Base-by-base conservation (phyloP, 2,113 vertebrate genomes). In the Neoarius graeffei region DNA sequence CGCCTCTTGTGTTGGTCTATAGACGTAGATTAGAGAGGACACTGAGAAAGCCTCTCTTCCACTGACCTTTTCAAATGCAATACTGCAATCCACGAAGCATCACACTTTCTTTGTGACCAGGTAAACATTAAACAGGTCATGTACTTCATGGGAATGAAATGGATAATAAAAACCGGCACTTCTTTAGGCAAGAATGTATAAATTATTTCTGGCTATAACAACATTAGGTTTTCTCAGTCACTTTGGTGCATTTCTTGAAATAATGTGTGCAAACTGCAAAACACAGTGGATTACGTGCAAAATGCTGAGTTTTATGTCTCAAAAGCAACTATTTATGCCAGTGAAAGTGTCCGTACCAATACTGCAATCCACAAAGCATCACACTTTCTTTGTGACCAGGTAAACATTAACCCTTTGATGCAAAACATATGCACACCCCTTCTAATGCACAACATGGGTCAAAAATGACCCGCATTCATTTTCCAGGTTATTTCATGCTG, bases 11-110 rank as follows among this genome's bases (percentile, higher is more conserved):
- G n/a, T 15, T 30, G 8, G 59, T 77, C 14, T 85, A 85, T 71
- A 88, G 56, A 35, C 14, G 50, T 84, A 87, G 62, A 25, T 57
- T 85, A 4, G 0, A 80, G 15, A 67, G 9, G 9, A n/a, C 76
- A 15, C 60, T 57, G 54, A 80, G 48, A 62, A 77, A 57, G 42
- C 27, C 79, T 60, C 50, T 81, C 76, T 59, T 15, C 54, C 23
- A 50, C 52, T 87, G 86, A 81, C 86, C 77, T 83, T 87, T 87
- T 87, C 35, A 82, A 60, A 73, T 23, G 52, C 69, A 42, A 62
- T 83, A 73, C 64, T 50, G 54, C 19, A 48, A 59, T 83, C 20
- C 23, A 60, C 13, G 27, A 35, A 82, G 14, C 14, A 9, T 86
- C 35, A n/a, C 23, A 35, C 52, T 66, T 66, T 5, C 35, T 52